Percentiles rank a stretch among this genome's conserved stretches.
Evolutionary conservation across 2,888 invertebrate species (phyloP).

Genomic region (Hanleya hanleyi): DNA sequence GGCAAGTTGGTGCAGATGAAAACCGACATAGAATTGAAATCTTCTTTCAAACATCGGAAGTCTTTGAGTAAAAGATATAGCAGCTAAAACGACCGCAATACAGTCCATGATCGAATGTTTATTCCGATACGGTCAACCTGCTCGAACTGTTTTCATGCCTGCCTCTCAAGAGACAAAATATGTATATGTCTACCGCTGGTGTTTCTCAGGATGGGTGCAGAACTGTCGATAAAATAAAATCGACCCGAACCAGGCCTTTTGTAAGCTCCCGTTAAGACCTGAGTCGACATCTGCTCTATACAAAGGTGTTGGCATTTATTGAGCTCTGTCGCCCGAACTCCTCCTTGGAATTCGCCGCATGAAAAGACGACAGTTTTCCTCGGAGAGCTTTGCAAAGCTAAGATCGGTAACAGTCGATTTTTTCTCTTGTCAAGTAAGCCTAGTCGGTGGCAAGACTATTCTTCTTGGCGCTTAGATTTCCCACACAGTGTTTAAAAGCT

Average conservation of each 20-base stretch:
- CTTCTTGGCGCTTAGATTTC: neutral
- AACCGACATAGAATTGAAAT: too few species aligned
- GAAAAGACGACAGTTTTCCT: neutral
- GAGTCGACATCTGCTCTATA: neutral
- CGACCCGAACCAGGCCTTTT: neutral
- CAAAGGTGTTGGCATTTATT: slow-evolving; percentile 2
- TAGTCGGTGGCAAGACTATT: neutral
- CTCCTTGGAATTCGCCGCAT: neutral
- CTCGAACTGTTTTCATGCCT: too few species aligned
- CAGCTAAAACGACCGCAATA: too few species aligned
- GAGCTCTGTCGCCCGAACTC: neutral
- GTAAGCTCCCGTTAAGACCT: neutral
- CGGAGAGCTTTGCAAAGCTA: neutral
- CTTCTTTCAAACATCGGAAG: too few species aligned
- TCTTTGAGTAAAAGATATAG: too few species aligned
- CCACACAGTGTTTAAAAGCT: neutral
- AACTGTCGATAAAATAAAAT: neutral
- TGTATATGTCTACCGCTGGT: too few species aligned
- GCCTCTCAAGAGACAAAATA: too few species aligned
- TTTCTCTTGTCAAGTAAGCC: neutral
- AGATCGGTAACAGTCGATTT: slow-evolving; percentile 5
- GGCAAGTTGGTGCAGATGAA: too few species aligned
- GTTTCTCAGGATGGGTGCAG: neutral
- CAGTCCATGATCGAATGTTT: too few species aligned
- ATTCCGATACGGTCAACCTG: too few species aligned